Conservation (phyloP, 2,113 vertebrate genomes). For the Saccopteryx bilineata region DNA sequence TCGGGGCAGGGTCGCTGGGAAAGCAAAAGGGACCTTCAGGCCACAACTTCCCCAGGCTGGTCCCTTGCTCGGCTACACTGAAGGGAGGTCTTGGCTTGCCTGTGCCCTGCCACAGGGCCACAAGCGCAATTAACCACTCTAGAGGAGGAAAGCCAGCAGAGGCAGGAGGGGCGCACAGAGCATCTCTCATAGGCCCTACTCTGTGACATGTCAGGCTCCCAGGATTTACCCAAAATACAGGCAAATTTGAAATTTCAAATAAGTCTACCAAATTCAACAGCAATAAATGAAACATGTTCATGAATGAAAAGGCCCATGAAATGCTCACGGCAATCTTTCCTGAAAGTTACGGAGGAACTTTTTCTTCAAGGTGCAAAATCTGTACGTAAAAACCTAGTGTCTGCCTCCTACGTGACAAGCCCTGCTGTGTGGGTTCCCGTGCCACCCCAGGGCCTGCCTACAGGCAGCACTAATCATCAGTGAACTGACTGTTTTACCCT, state of each 20-base stretch:
- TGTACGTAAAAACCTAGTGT: not conserved
- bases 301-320: not conserved
- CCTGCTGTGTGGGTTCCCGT: not conserved
- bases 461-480: fast-evolving
- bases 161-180: not conserved
- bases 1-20: fast-evolving
- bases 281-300: not conserved
- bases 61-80: not conserved
- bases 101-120: not conserved
- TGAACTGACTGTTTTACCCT: not conserved
- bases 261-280: not conserved
- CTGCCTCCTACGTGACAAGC: fast-evolving
- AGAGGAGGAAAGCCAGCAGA: not conserved
- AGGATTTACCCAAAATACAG: not conserved
- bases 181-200: not conserved
- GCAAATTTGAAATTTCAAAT: not conserved
- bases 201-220: not conserved
- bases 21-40: not conserved
- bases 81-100: not conserved
- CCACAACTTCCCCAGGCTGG: not conserved
- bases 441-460: not conserved
- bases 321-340: not conserved
- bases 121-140: not conserved
- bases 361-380: not conserved
- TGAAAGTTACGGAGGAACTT: not conserved